These are phyloP conservation scores for Trididemnum clinides DNA, from an alignment of 23 tunicate species.

Conservation along the genomic window DNA sequence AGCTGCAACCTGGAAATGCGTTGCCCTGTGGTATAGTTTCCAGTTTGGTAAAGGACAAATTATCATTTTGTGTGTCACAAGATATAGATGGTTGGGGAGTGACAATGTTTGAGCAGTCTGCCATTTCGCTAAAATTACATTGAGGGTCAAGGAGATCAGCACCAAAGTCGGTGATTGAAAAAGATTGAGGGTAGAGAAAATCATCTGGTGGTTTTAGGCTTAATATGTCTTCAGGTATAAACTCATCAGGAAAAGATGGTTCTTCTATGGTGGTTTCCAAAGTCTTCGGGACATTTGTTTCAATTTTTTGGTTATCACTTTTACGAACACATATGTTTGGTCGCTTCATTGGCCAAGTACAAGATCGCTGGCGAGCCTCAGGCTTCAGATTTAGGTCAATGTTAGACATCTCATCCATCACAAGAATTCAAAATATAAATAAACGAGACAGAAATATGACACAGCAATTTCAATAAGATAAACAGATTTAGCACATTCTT, in stretches of 20 bases:
- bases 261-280: slow-evolving; percentile 74
- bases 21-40: slow-evolving; percentile 14
- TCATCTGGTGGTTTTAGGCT: background rate
- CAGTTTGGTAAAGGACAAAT: slow-evolving; percentile 27
- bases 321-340: slow-evolving; percentile 35
- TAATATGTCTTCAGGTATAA: slow-evolving; percentile 16
- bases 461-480: background rate
- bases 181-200: background rate
- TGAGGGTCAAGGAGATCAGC: slow-evolving; percentile 40
- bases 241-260: slow-evolving; percentile 49
- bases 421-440: background rate
- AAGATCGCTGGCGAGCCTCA: slow-evolving; percentile 54
- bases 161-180: slow-evolving; percentile 7
- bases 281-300: slow-evolving; percentile 43
- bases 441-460: background rate
- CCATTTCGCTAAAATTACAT: slow-evolving; percentile 29
- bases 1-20: background rate
- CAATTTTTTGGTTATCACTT: slow-evolving; percentile 4
- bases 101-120: slow-evolving; percentile 31
- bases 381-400: slow-evolving; percentile 56
- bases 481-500: too few species aligned
- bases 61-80: background rate
- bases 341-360: slow-evolving; percentile 88
- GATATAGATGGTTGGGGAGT: background rate
- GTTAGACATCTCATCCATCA: background rate